A percentile compares a stretch with the other conserved stretches of the same genome.
These are phyloP conservation scores for Megalops cyprinoides DNA, from an alignment of 2,797 vertebrate genomes.

Conservation along the genomic window DNA sequence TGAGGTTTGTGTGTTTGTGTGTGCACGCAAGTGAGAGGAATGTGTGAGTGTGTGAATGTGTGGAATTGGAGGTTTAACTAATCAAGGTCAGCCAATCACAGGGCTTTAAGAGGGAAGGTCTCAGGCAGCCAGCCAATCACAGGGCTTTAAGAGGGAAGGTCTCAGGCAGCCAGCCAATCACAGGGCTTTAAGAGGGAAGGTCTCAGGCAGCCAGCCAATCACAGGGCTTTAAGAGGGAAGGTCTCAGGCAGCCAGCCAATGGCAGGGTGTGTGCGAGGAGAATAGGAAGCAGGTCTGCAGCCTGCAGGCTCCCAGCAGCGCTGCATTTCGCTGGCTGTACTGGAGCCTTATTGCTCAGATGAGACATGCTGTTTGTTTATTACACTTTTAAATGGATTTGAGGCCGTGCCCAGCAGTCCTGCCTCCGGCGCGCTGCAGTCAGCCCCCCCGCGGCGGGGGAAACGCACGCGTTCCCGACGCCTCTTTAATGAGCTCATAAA, in stretches of 20 bases:
- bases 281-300: conserved; percentile 38
- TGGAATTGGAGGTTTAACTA: background rate
- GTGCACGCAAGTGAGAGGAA: background rate
- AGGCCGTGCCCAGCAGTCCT: background rate
- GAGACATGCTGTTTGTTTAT: conserved; percentile 53
- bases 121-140: no score
- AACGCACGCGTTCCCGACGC: background rate
- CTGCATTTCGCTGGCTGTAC: conserved; percentile 82
- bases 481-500: background rate
- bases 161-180: no score
- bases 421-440: background rate
- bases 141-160: no score
- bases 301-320: conserved; percentile 81
- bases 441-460: background rate
- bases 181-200: background rate
- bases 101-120: no score
- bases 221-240: background rate
- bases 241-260: background rate
- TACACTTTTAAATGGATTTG: conserved; percentile 22
- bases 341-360: conserved; percentile 83
- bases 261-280: background rate
- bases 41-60: conserved; percentile 24
- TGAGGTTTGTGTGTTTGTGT: conserved; percentile 43
- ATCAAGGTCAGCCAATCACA: conserved; percentile 1
- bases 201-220: background rate